Conservation (phyloP, 2,888 invertebrate species). For the Iselma pallidipennis region DNA sequence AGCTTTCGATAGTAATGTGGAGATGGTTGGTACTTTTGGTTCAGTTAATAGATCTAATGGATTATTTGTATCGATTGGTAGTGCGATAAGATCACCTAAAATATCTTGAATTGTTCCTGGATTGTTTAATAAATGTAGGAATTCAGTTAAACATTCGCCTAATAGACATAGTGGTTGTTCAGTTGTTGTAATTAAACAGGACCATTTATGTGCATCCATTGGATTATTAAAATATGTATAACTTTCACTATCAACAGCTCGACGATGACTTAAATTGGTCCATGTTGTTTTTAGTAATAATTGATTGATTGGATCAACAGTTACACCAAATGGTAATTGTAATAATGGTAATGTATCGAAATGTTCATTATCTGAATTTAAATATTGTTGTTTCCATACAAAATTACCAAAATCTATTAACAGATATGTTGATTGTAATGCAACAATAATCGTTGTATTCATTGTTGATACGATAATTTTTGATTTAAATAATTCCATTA, state of each 20-base stretch:
- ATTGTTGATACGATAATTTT: conserved; percentile 72
- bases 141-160: conserved; percentile 73
- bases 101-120: conserved; percentile 58
- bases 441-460: conserved; percentile 69
- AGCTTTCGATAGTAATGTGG: conserved; percentile 61
- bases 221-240: conserved; percentile 92
- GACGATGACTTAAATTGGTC: conserved; percentile 83
- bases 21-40: conserved; percentile 70
- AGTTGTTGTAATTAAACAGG: conserved; percentile 66
- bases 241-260: conserved; percentile 84
- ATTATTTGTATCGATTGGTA: conserved; percentile 55
- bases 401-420: conserved; percentile 58
- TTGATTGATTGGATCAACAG: conserved; percentile 78
- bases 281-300: conserved; percentile 81
- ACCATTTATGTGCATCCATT: conserved; percentile 79
- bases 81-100: conserved; percentile 59
- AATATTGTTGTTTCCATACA: conserved; percentile 65
- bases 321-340: conserved; percentile 82
- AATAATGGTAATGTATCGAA: conserved; percentile 59
- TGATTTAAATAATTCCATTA: conserved; percentile 86
- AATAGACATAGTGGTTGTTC: conserved; percentile 76
- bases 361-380: conserved; percentile 62
- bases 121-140: conserved; percentile 67
- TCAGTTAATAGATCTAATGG: conserved; percentile 76
- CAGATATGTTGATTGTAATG: conserved; percentile 75